Conservation (phyloP, 2,797 vertebrate species). For the Malurus leucopterus region DNA sequence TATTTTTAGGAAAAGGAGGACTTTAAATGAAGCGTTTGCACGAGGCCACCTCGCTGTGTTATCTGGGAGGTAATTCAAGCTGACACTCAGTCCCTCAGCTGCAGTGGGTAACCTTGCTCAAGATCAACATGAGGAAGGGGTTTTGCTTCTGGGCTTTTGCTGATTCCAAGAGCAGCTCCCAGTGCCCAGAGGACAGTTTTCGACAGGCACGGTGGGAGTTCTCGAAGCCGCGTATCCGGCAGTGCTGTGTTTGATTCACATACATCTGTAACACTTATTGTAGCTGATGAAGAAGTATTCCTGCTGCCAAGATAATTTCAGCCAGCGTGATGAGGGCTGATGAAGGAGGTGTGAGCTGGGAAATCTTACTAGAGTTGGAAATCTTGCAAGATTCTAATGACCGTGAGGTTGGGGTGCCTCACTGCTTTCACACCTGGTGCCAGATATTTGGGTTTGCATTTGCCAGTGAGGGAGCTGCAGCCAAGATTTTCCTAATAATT, state of each 20-base stretch:
- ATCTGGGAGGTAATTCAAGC: background rate
- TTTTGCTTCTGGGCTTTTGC: background rate
- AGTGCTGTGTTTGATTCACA: background rate
- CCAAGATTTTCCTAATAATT: background rate
- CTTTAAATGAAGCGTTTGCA: background rate
- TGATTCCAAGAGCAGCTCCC: background rate
- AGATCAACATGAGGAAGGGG: rapidly evolving
- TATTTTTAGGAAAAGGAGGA: background rate
- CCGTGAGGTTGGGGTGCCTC: conserved; percentile 7
- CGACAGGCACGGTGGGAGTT: conserved; percentile 5
- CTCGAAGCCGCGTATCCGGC: rapidly evolving
- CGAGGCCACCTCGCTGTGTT: rapidly evolving
- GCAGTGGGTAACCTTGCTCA: background rate
- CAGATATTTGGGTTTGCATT: conserved; percentile 32
- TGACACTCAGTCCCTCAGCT: background rate
- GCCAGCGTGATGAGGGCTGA: conserved; percentile 32
- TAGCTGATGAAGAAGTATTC: conserved; percentile 34
- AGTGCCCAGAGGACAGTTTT: background rate
- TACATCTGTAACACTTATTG: conserved; percentile 9
- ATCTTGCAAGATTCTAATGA: conserved; percentile 34
- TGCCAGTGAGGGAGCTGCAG: background rate
- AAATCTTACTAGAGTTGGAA: conserved; percentile 53
- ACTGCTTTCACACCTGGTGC: conserved; percentile 38
- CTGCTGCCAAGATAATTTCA: conserved; percentile 51
- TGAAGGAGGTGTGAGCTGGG: conserved; percentile 57